These are phyloP conservation scores for Lutraria lutraria DNA, from an alignment of 2,888 invertebrate genomes.

Conservation along the genomic window DNA sequence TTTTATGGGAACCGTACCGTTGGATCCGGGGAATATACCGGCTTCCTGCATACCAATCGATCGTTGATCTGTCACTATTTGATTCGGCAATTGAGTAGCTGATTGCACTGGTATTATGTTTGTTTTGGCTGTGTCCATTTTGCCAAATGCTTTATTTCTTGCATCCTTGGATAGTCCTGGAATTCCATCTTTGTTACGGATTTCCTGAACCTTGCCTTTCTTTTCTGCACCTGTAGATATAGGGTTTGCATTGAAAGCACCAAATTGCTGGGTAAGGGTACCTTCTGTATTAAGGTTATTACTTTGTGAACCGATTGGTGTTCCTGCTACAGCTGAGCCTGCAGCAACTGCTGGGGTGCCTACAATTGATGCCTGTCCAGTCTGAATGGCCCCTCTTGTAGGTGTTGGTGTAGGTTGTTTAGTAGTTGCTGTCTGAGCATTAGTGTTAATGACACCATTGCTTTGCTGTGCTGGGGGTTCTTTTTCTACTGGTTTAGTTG, in stretches of 20 bases:
- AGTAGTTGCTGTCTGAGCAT: neutral
- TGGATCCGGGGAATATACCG: conserved; percentile 49
- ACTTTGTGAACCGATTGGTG: neutral
- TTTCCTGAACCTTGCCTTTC: conserved; percentile 43
- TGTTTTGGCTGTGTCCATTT: conserved; percentile 16
- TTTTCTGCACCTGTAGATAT: neutral
- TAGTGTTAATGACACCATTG: neutral
- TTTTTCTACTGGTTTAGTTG: neutral
- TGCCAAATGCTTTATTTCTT: conserved; percentile 29
- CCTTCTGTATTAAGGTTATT: neutral
- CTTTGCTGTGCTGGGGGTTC: neutral
- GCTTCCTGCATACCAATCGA: conserved; percentile 58
- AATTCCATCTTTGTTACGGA: conserved; percentile 55
- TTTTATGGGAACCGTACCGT: conserved; percentile 41
- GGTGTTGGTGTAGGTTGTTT: conserved; percentile 31
- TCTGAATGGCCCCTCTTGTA: neutral
- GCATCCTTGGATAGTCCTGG: conserved; percentile 56
- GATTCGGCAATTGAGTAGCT: neutral
- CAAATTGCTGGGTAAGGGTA: conserved; percentile 17
- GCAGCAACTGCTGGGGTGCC: neutral
- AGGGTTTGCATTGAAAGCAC: neutral
- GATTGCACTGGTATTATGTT: neutral
- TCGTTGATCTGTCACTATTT: conserved; percentile 21
- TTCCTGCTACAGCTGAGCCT: neutral
- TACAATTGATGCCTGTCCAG: conserved; percentile 4